Conservation (phyloP, 2,797 vertebrate genomes). For the Pitangus sulphuratus region DNA sequence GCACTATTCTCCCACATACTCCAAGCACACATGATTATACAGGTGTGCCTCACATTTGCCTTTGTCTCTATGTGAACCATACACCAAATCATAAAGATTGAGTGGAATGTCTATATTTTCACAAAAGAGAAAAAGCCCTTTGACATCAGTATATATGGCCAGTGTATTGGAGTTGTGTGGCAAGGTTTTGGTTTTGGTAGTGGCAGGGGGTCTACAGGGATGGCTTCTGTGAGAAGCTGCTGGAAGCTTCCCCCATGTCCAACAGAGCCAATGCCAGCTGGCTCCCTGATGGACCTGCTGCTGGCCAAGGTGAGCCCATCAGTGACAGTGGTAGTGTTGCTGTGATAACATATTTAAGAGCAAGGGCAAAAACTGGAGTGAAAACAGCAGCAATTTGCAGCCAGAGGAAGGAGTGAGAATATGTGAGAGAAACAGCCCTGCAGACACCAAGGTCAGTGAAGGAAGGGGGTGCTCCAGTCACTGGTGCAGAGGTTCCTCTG, state of each 20-base stretch:
- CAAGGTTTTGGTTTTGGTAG: background rate
- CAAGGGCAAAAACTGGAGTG: background rate
- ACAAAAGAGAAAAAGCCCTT: background rate
- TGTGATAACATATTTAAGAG: background rate
- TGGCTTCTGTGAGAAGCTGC: background rate
- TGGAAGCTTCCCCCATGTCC: background rate
- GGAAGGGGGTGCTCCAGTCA: background rate
- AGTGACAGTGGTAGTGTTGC: fast-evolving
- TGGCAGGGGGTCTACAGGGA: background rate
- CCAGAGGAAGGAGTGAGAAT: background rate
- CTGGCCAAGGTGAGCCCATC: background rate
- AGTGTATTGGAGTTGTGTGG: background rate
- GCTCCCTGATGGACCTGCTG: fast-evolving
- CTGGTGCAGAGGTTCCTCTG: background rate
- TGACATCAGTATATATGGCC: background rate
- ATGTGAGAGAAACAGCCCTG: background rate
- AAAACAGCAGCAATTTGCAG: background rate
- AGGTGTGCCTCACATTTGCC: background rate
- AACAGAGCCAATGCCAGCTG: background rate
- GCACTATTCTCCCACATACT: background rate
- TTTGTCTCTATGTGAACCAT: background rate
- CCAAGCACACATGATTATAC: fast-evolving
- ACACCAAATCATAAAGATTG: background rate
- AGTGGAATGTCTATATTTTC: background rate
- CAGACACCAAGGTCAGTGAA: background rate